Evolutionary conservation across 2,797 vertebrate species (phyloP).

Genomic region (Anguilla anguilla): DNA sequence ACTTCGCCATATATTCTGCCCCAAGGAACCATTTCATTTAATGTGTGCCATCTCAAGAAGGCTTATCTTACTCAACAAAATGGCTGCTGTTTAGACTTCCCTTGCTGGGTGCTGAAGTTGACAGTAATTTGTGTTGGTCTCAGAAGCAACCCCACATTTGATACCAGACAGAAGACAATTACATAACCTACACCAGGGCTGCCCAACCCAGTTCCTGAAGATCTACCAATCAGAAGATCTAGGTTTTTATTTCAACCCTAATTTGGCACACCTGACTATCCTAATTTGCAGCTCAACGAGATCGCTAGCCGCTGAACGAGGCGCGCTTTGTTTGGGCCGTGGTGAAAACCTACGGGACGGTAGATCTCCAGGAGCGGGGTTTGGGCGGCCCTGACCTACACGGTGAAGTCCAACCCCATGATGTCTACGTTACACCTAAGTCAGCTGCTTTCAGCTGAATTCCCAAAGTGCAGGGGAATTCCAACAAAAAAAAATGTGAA

Average conservation of each 20-base stretch:
- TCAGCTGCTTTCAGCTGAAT: not conserved
- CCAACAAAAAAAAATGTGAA: not conserved
- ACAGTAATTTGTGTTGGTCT: not conserved
- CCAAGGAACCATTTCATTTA: not conserved
- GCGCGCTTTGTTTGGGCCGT: too few relatives aligned
- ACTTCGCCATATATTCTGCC: not conserved
- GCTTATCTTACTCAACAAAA: not conserved
- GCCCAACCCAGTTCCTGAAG: too few relatives aligned
- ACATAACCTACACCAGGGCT: too few relatives aligned
- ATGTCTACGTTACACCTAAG: not conserved
- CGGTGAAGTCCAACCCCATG: not conserved
- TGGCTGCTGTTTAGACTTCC: not conserved
- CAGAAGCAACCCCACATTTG: not conserved
- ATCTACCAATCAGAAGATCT: too few relatives aligned
- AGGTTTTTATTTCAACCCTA: too few relatives aligned
- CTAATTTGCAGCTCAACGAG: too few relatives aligned
- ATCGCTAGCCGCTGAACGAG: too few relatives aligned
- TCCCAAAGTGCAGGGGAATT: not conserved
- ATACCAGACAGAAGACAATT: not conserved
- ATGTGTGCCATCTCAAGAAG: not conserved
- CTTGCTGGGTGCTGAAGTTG: not conserved
- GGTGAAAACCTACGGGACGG: not conserved
- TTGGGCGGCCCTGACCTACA: not conserved
- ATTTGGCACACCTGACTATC: too few relatives aligned
- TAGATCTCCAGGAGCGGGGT: not conserved